These are phyloP conservation scores for Melanchra persicariae DNA, from an alignment of 2,888 invertebrate species.

Conservation along the genomic window DNA sequence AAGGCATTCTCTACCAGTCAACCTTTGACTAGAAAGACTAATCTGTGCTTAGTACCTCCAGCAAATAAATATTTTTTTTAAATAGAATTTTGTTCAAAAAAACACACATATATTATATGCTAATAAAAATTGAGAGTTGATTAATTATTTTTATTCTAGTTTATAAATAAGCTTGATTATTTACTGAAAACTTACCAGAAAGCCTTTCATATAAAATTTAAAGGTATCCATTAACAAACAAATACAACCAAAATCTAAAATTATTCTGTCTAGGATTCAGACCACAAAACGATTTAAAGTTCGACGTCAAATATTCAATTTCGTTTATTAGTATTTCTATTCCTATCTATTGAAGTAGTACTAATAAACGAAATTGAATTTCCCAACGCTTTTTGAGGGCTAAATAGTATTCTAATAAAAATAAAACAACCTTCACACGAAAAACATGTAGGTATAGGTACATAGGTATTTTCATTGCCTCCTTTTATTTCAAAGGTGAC, in stretches of 20 bases:
- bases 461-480: not conserved
- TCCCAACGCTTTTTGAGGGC: not conserved
- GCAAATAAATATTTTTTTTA: no score
- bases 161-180: not conserved
- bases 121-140: no score
- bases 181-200: not conserved
- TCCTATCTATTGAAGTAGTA: not conserved
- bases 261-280: not conserved
- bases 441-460: not conserved
- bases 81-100: no score
- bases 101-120: no score
- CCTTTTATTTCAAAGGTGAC: constrained; percentile 25
- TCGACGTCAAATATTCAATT: constrained; percentile 20
- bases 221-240: not conserved
- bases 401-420: constrained; percentile 19
- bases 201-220: not conserved
- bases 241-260: constrained; percentile 1
- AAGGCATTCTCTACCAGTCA: no score
- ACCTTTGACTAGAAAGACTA: no score
- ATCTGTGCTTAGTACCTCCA: no score
- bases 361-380: constrained; percentile 31
- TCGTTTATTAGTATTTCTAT: constrained; percentile 10
- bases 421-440: not conserved
- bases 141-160: not conserved
- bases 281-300: constrained; percentile 2